phyloP scores from a whole-genome alignment of 2,888 invertebrate genomes.

The Didymodactylos carnosus region DNA sequence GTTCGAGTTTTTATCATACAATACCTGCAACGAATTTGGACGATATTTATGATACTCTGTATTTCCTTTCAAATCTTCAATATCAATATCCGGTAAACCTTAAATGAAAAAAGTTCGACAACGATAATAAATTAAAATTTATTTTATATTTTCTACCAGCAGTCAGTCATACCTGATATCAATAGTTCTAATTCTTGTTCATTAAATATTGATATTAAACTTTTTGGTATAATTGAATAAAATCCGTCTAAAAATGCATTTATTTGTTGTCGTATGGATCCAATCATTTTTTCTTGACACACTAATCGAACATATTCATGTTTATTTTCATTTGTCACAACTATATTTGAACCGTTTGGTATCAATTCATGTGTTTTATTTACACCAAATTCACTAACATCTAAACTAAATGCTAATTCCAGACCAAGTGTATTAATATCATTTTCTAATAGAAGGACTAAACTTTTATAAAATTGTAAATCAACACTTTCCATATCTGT shows the following conservation, averaged over 20 bases:
- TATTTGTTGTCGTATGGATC: conserved; percentile 50
- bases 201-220: conserved; percentile 70
- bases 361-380: conserved; percentile 62
- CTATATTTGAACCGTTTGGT: conserved; percentile 55
- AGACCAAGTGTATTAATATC: conserved; percentile 59
- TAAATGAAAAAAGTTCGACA: no score
- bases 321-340: conserved; percentile 66
- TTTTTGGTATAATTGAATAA: conserved; percentile 73
- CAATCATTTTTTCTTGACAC: conserved; percentile 79
- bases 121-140: no score
- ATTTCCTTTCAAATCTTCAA: conserved; percentile 66
- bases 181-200: conserved; percentile 71
- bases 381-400: conserved; percentile 60
- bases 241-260: conserved; percentile 62
- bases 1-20: no score
- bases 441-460: conserved; percentile 62
- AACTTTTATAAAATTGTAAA: conserved; percentile 66
- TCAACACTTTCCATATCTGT: conserved; percentile 76
- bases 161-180: conserved; percentile 66
- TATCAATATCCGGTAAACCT: conserved; percentile 70
- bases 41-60: conserved; percentile 75
- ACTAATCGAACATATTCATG: conserved; percentile 67
- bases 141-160: no score
- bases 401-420: conserved; percentile 54
- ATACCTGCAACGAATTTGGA: conserved; percentile 57